A percentile compares a stretch with the other conserved stretches of the same genome.
Evolutionary conservation across 2,888 invertebrate genomes (phyloP).

Genomic region (Eupeodes luniger): DNA sequence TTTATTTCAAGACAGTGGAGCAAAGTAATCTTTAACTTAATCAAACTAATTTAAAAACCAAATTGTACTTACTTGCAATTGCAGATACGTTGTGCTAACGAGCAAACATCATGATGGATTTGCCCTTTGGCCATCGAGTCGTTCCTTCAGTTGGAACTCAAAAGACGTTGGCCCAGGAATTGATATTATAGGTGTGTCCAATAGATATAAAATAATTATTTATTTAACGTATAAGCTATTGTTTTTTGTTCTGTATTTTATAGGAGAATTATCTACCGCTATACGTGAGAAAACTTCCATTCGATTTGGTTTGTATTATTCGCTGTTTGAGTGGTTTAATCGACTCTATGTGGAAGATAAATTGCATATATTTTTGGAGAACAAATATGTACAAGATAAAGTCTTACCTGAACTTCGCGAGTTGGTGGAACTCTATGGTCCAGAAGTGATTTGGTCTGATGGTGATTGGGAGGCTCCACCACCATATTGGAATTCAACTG

Average conservation of each 20-base stretch:
- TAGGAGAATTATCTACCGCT: slow-evolving; percentile 88
- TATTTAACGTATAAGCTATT: slow-evolving; percentile 76
- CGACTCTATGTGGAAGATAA: slow-evolving; percentile 91
- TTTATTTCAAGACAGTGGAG: slow-evolving; percentile 93
- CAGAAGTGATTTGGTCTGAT: slow-evolving; percentile 95
- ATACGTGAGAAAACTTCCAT: slow-evolving; percentile 87
- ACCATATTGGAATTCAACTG: slow-evolving; percentile 92
- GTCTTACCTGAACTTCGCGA: slow-evolving; percentile 93
- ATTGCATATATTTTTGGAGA: slow-evolving; percentile 86
- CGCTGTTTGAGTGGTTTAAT: slow-evolving; percentile 94
- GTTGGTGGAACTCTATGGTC: slow-evolving; percentile 88
- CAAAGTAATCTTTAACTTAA: slow-evolving; percentile 86
- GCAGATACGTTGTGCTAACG: slow-evolving; percentile 91
- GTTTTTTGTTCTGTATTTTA: slow-evolving; percentile 73
- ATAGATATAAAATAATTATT: not conserved
- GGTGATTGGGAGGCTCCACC: slow-evolving; percentile 96
- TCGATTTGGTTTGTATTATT: slow-evolving; percentile 93
- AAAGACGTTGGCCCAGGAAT: slow-evolving; percentile 90
- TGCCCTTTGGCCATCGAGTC: slow-evolving; percentile 92
- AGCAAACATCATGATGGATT: slow-evolving; percentile 96
- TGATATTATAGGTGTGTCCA: slow-evolving; percentile 88
- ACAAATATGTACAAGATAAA: slow-evolving; percentile 89
- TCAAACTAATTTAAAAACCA: not conserved
- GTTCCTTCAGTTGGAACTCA: slow-evolving; percentile 94
- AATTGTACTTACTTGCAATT: slow-evolving; percentile 76